Evolutionary conservation across 2,888 invertebrate species (phyloP).

Genomic region (Melipona beecheii): DNA sequence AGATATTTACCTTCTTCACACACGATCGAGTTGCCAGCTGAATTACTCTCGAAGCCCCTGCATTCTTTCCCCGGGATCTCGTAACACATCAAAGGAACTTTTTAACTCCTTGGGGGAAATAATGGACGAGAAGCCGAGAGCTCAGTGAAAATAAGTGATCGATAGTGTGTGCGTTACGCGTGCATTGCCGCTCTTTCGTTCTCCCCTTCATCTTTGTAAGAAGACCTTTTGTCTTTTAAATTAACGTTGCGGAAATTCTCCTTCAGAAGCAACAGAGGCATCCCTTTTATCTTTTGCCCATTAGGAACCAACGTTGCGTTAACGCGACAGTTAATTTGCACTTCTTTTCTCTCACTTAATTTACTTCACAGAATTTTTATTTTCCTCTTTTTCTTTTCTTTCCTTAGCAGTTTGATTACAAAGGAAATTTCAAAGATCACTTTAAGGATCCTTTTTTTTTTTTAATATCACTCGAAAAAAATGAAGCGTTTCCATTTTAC

Average conservation of each 20-base stretch:
- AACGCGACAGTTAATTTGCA: background rate
- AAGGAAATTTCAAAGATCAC: too few species aligned
- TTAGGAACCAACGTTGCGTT: background rate
- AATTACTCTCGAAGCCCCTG: slow-evolving; percentile 6
- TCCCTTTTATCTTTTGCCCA: background rate
- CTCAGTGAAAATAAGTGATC: slow-evolving; percentile 27
- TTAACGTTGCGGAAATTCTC: background rate
- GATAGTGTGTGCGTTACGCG: slow-evolving; percentile 2
- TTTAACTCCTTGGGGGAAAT: slow-evolving; percentile 33
- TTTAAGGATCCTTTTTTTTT: too few species aligned
- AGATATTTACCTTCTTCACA: background rate
- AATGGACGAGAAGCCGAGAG: background rate
- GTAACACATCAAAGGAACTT: slow-evolving; percentile 23
- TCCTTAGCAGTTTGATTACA: too few species aligned
- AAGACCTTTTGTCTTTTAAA: background rate
- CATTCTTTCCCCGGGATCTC: background rate
- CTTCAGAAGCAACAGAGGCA: background rate
- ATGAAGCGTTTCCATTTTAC: too few species aligned
- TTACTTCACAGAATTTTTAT: too few species aligned
- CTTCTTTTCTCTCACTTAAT: too few species aligned
- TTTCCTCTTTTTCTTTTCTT: too few species aligned
- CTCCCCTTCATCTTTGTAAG: background rate
- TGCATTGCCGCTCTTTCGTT: background rate
- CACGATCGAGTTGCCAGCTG: background rate
- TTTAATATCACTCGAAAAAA: too few species aligned